Base-by-base conservation (phyloP, 2,113 vertebrate species). In the Holacanthus passer region DNA sequence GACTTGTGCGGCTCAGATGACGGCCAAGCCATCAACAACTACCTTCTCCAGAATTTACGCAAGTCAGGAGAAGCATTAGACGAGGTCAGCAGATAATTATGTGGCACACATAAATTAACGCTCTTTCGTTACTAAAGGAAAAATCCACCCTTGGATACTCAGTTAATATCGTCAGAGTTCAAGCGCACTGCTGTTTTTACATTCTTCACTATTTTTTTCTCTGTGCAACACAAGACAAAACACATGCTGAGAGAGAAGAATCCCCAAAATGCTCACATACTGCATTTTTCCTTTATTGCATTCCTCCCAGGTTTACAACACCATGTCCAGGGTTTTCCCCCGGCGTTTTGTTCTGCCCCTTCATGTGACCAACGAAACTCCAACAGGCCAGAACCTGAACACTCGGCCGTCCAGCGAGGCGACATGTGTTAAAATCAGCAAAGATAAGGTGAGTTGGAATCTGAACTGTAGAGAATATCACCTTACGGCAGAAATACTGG, bases 281-380 rank as follows among this genome's bases (percentile, higher is more conserved):
- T 48, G 9, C 20, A 69, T 29, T 77, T 14, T 20, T 45, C 22
- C 22, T 58, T 4, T 50, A 3, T n/a, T 41, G 17, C 71, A 13
- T 82, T 13, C 22, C 1, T 72, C 7, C 39, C 78, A 99, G 98
- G 62, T 95, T 19, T 98, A 97, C 84, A 95, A 96, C 67, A 91
- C 90, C 1, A 0, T 91, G 37, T 29, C 82, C 71, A 94, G 48
- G 68, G 39, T 88, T 2, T 97, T 95, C 69, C 97, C 98, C 58
- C 92, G 95, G 1, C 96, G 97, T 13, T 99, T 98, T 76, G 97
- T 99, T 48, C 95, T 99, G 80, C 97, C 98, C 2, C 93, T 99
- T 22, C 29, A 90, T 0, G 87, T 97, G 77, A 94, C 84, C 63
- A 32, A 73, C 52, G 89, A 95, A 31, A 94, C 92, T 0, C 90